These are phyloP conservation scores for Polymixis flavicincta DNA, from an alignment of 2,888 invertebrate species.

Conservation along the genomic window DNA sequence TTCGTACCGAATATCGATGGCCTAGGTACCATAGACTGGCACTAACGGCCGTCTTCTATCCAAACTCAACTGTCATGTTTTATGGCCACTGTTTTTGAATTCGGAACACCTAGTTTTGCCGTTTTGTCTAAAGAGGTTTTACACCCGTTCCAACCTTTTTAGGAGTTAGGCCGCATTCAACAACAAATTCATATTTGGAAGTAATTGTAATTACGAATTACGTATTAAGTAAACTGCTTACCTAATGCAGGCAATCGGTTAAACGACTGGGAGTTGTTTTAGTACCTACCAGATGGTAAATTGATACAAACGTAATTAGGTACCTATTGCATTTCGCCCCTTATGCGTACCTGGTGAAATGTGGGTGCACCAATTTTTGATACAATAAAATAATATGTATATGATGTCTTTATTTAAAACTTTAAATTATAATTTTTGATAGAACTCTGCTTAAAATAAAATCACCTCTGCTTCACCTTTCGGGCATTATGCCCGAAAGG, in stretches of 20 bases:
- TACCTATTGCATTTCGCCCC: background rate
- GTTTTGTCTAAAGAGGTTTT: conserved; percentile 28
- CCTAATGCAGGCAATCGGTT: conserved; percentile 32
- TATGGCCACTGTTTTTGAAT: conserved; percentile 25
- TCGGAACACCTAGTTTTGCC: conserved; percentile 25
- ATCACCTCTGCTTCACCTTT: background rate
- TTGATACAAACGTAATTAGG: background rate
- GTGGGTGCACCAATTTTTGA: no score
- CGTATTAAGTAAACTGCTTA: conserved; percentile 29
- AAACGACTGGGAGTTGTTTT: conserved; percentile 15
- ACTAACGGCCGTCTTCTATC: background rate
- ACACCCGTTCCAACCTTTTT: conserved; percentile 25
- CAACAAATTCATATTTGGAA: conserved; percentile 17
- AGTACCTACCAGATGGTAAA: background rate
- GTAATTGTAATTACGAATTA: conserved; percentile 44
- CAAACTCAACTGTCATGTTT: conserved; percentile 8
- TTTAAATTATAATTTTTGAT: no score
- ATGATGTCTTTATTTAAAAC: no score
- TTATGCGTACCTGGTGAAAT: background rate
- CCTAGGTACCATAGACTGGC: conserved; percentile 5
- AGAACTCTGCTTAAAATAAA: background rate
- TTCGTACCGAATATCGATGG: background rate
- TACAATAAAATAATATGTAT: no score
- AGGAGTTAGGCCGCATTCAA: conserved; percentile 13
- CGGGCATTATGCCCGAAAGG: no score